Conservation (phyloP, 2,797 vertebrate genomes). For the Naso thynnoides region DNA sequence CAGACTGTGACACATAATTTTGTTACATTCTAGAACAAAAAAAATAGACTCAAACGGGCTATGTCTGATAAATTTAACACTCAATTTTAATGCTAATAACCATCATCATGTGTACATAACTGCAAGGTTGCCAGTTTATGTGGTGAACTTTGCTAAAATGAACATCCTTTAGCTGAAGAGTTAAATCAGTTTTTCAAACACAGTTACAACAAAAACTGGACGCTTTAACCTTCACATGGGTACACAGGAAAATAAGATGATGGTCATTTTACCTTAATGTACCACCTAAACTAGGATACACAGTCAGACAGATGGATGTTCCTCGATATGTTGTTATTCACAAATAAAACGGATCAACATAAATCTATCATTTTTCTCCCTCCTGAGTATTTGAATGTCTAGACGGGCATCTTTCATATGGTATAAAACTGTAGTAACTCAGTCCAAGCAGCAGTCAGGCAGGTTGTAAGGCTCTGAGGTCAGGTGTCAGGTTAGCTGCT, state of each 20-base stretch:
- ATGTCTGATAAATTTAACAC: background rate
- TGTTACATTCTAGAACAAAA: background rate
- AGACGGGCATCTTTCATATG: background rate
- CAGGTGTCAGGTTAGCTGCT: conserved; percentile 6
- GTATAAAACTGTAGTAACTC: conserved; percentile 1
- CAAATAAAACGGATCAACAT: background rate
- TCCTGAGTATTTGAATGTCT: background rate
- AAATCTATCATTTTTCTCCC: background rate
- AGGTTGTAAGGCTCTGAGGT: background rate
- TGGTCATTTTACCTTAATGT: background rate
- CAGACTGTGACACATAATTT: background rate
- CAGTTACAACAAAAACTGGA: background rate
- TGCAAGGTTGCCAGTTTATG: background rate
- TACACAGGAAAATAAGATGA: background rate
- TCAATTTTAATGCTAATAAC: background rate
- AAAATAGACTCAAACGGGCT: background rate
- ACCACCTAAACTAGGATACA: background rate
- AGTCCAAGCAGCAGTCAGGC: background rate
- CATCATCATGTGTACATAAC: background rate
- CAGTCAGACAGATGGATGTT: background rate
- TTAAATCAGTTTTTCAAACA: background rate
- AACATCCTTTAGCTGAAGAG: background rate
- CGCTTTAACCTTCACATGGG: too few relatives aligned
- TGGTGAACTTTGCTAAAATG: background rate
- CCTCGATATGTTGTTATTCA: background rate